Percentiles rank a stretch among this genome's conserved stretches.
Evolutionary conservation across 2,888 invertebrate species (phyloP).

Genomic region (Eupsilia transversa): DNA sequence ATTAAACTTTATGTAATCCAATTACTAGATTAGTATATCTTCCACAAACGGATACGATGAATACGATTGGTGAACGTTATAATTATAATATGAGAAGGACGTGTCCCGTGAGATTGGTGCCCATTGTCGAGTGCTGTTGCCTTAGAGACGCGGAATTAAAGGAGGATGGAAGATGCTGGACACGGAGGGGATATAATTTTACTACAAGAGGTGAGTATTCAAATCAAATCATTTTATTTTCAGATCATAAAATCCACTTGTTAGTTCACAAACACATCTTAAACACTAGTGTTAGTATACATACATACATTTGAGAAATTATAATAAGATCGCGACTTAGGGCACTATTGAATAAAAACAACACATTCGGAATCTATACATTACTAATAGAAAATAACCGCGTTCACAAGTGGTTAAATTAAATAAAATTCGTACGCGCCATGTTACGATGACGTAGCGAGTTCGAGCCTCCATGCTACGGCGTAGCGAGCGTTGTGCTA

Average conservation of each 20-base stretch:
- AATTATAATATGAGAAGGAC: constrained; percentile 77
- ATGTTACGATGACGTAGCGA: constrained; percentile 1
- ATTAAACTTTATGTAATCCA: constrained; percentile 56
- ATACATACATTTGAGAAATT: no score
- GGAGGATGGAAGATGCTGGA: neutral
- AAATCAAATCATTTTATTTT: no score
- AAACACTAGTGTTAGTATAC: no score
- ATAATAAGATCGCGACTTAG: no score
- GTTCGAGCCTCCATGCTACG: neutral
- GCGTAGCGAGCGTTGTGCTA: neutral
- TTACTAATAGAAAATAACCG: neutral
- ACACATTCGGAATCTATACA: neutral
- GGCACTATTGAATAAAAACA: no score
- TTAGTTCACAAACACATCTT: no score
- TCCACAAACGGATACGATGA: constrained; percentile 78
- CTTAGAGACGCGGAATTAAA: constrained; percentile 38
- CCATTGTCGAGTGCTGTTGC: constrained; percentile 66
- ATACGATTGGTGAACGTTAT: constrained; percentile 75
- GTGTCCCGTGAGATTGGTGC: constrained; percentile 73
- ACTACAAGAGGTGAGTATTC: neutral
- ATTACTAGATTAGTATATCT: constrained; percentile 74
- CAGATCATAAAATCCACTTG: no score
- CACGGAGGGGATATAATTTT: neutral
- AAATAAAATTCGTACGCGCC: neutral
- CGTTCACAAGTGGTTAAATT: no score